Evolutionary conservation across 2,888 invertebrate genomes (phyloP).

Genomic region (Zaprionus bogoriensis): DNA sequence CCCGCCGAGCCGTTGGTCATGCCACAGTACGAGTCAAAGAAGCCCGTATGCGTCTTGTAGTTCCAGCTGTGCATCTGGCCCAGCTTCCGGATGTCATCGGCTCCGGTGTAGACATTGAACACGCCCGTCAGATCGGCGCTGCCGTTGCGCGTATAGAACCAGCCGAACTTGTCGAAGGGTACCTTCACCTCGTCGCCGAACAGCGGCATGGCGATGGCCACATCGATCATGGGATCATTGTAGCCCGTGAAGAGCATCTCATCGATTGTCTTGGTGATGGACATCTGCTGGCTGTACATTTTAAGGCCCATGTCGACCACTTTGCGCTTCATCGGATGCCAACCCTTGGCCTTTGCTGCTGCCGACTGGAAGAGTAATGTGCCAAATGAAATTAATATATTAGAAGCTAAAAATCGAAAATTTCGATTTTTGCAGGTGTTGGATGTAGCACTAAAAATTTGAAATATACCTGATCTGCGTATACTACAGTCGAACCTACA

Average conservation of each 20-base stretch:
- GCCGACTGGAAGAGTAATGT: conserved; percentile 82
- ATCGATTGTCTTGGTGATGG: conserved; percentile 86
- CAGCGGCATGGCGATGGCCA: conserved; percentile 86
- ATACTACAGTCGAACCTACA: no score
- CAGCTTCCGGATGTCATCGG: conserved; percentile 85
- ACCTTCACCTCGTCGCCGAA: conserved; percentile 85
- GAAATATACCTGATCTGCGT: no score
- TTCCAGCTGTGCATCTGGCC: conserved; percentile 91
- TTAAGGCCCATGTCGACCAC: conserved; percentile 86
- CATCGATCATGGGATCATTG: conserved; percentile 87
- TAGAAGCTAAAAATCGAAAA: no score
- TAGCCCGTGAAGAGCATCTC: conserved; percentile 92
- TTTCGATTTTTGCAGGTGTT: no score
- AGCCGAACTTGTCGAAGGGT: conserved; percentile 91
- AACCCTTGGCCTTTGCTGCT: conserved; percentile 84
- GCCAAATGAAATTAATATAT: no score
- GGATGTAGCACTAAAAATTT: no score
- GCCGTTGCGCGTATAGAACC: conserved; percentile 93
- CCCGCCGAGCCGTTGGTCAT: conserved; percentile 89
- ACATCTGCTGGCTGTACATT: conserved; percentile 84
- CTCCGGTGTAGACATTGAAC: conserved; percentile 90
- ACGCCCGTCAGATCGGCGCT: conserved; percentile 89
- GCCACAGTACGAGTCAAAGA: conserved; percentile 85
- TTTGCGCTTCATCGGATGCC: conserved; percentile 85
- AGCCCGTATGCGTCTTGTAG: conserved; percentile 84